phyloP scores from a whole-genome alignment of 1,140 invertebrate species.

The Drusus annulatus region DNA sequence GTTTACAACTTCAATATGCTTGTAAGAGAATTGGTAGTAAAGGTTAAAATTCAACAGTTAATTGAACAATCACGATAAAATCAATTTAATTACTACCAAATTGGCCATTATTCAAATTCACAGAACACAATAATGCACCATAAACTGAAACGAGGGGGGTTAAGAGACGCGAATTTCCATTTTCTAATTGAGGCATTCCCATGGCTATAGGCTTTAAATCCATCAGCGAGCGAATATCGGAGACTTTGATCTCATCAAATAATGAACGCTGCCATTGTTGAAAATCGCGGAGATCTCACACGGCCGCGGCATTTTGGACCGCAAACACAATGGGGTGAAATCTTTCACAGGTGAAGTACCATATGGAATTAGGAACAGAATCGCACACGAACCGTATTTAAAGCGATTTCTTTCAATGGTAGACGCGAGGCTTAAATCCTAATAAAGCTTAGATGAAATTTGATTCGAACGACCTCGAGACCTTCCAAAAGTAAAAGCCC shows the following conservation, averaged over 20 bases:
- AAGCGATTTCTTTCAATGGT: background rate
- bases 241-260: constrained; percentile 25
- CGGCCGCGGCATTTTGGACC: constrained; percentile 16
- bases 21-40: no score
- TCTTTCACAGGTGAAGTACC: constrained; percentile 2
- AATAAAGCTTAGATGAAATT: background rate
- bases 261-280: constrained; percentile 21
- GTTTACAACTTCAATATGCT: no score
- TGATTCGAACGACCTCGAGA: no score
- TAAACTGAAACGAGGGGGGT: background rate
- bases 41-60: no score
- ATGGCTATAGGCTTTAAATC: background rate
- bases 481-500: no score
- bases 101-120: background rate
- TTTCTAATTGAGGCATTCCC: constrained; percentile 22
- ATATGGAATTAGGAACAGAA: background rate
- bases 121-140: constrained; percentile 21
- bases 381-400: background rate
- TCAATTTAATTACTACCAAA: no score
- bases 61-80: no score
- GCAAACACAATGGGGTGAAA: constrained; percentile 28
- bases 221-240: background rate
- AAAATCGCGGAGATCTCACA: constrained; percentile 1
- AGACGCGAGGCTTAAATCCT: background rate
- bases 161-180: background rate